These are phyloP conservation scores for Drepana arcuata DNA, from an alignment of 1,140 invertebrate genomes.

Conservation along the genomic window DNA sequence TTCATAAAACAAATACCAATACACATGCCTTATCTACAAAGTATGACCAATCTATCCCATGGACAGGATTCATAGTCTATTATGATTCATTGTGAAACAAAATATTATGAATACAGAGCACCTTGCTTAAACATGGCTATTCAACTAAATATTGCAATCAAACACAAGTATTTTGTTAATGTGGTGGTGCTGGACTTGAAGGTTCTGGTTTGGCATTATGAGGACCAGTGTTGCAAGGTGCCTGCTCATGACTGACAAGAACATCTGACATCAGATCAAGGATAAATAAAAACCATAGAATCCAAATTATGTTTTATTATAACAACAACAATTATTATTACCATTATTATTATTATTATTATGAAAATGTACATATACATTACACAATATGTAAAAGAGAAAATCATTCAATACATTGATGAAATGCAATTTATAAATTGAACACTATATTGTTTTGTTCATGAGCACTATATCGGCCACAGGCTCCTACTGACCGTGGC, in stretches of 20 bases:
- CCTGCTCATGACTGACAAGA: too few species aligned
- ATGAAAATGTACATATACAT: slow-evolving; percentile 63
- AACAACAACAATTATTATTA: slow-evolving; percentile 63
- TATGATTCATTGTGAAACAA: background rate
- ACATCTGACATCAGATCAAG: too few species aligned
- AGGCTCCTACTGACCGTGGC: too few species aligned
- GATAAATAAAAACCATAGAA: slow-evolving; percentile 15
- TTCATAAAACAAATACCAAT: background rate
- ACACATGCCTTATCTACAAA: too few species aligned
- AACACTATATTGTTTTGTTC: too few species aligned
- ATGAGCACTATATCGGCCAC: too few species aligned
- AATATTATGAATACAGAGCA: background rate
- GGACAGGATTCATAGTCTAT: background rate
- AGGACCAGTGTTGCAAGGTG: background rate
- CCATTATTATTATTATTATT: too few species aligned
- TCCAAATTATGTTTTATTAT: slow-evolving; percentile 46
- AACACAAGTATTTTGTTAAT: too few species aligned
- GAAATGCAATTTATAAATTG: slow-evolving; percentile 25
- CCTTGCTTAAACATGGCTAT: background rate
- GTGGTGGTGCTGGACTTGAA: too few species aligned
- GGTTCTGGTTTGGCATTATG: too few species aligned
- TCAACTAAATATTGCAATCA: background rate
- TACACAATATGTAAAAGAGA: slow-evolving; percentile 55
- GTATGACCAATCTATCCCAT: too few species aligned
- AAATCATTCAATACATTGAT: slow-evolving; percentile 33